A percentile compares a stretch with the other conserved stretches of the same genome.
Conservation (phyloP, 1,140 invertebrate species). For the Lerema accius region DNA sequence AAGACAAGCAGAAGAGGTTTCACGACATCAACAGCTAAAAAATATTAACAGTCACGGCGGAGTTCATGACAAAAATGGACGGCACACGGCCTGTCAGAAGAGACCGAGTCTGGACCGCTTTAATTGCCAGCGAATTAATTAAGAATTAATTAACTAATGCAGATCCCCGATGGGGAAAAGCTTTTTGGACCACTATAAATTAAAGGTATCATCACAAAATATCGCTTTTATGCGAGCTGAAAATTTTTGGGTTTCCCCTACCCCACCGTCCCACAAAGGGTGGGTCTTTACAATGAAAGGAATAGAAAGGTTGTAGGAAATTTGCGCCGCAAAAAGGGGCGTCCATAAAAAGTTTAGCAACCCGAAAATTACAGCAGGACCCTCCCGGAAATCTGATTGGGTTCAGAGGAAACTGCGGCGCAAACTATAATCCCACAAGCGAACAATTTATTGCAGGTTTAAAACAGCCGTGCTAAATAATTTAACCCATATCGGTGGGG, state of each 20-base stretch:
- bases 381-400: slow-evolving; percentile 32
- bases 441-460: slow-evolving; percentile 4
- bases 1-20: too few species aligned
- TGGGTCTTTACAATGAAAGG: slow-evolving; percentile 40
- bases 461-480: slow-evolving; percentile 4
- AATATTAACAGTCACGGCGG: too few species aligned
- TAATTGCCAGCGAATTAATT: too few species aligned
- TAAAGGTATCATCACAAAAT: slow-evolving; percentile 26
- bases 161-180: slow-evolving; percentile 30
- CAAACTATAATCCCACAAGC: slow-evolving; percentile 7
- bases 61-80: too few species aligned
- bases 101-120: too few species aligned
- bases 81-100: too few species aligned
- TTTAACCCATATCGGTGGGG: slow-evolving; percentile 4
- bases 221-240: slow-evolving; percentile 26
- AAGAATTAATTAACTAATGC: too few species aligned
- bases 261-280: slow-evolving; percentile 34
- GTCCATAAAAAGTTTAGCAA: slow-evolving; percentile 20
- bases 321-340: slow-evolving; percentile 11
- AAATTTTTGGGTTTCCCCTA: slow-evolving; percentile 26
- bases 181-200: slow-evolving; percentile 20
- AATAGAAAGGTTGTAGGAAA: slow-evolving; percentile 31
- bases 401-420: slow-evolving; percentile 21
- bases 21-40: too few species aligned
- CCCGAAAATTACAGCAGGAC: slow-evolving; percentile 31